Evolutionary conservation across 2,113 vertebrate species (phyloP), one percentile per base, ranked within the genome.

Genomic region (Ellobius talpinus): DNA sequence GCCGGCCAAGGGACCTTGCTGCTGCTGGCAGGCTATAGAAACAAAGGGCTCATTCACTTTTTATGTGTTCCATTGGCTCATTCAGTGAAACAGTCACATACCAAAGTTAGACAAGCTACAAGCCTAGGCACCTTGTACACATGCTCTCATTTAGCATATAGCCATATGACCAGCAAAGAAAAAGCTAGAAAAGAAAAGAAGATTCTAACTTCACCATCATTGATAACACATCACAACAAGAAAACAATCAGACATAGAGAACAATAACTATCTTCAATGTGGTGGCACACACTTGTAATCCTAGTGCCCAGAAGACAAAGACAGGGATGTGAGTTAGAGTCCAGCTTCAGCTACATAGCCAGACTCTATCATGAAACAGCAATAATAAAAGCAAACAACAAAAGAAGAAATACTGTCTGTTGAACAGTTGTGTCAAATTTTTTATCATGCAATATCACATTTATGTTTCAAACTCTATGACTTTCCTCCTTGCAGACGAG

Each of bases 101-200:
- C 1, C 17, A 29, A 72, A 16, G 45, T 19, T 70, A 33, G 33
- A 73, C 13, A 33, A 86, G 61, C 42, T 24, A 2, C 31, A 65
- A 74, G 70, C 21, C 3, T 42, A 39, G 6, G 52, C 21, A 58
- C 36, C 10, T 39, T 58, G 21, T 58, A 12, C 36, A 50, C 39
- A 84, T 3, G 24, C 36, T 73, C 52, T 61, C 66, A 14, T 16
- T 14, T 19, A 1, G 21, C 33, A 45, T 13, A 2, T 36, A 72
- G 73, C n/a, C 63, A 21, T 45, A 61, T 36, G 73, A 19, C 11
- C 61, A 66, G 72, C 31, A 89, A 81, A 89, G 50, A n/a, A n/a
- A 84, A 55, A 76, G n/a, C 14, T 33, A 70, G 68, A 72, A 94
- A 94, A 72, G 89, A 73, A 78, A 85, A 91, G 65, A 47, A 17